Evolutionary conservation across 2,888 invertebrate species (phyloP), one percentile per base, ranked within the genome.

Genomic region (Artemia sp.): DNA sequence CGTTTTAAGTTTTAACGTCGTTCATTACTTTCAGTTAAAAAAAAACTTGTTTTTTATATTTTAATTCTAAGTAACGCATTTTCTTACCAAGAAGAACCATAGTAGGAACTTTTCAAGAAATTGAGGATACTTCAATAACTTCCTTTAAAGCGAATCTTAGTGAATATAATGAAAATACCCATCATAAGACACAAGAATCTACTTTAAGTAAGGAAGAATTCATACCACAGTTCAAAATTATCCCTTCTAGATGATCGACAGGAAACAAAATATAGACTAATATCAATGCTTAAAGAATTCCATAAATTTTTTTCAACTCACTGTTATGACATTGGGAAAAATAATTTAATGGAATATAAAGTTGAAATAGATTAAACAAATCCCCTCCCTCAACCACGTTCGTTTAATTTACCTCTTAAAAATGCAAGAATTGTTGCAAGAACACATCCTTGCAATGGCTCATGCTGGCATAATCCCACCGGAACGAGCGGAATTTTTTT

Each of bases 381-480:
- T n/a, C 58, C 58, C 4, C 58, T 14, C 12, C 58, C 58, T 58
- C 58, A 12, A 4, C 5, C 58, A 4, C 58, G 58, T 58, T 58
- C 6, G 14, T 58, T 58, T 58, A 58, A 58, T 58, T 58, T 58
- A 58, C 58, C 58, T 58, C n/a, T 58, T 58, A 14, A 14, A 14
- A 58, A 58, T 58, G 58, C 58, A 58, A 58, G 58, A 58, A 8
- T 58, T 58, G 14, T 14, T 58, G n/a, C 58, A 58, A 58, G 58
- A 58, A 14, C 58, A 58, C 8, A 58, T 58, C 58, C 8, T 58
- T n/a, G 58, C 58, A n/a, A 58, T 58, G 58, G 58, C 58, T n/a
- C 12, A 58, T 12, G 58, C 58, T 8, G 58, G 58, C 14, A 58
- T 0, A 6, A 14, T 58, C 4, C 12, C 12, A 14, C 58, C 58